phyloP scores from a whole-genome alignment of 2,797 vertebrate species.

The Neosilurus mollespiculum region DNA sequence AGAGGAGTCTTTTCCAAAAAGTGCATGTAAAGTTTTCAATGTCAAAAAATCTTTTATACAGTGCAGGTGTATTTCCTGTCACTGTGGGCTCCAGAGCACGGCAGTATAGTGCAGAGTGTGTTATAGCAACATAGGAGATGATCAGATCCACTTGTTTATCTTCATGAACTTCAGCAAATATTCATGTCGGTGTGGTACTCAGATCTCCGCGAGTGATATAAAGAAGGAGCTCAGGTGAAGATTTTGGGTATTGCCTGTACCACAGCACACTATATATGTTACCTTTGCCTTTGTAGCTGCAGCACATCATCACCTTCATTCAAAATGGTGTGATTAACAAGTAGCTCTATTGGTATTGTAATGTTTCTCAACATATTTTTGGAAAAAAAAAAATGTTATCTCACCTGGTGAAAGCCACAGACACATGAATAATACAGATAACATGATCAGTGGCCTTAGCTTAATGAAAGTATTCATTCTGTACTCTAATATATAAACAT shows the following conservation, averaged over 20 bases:
- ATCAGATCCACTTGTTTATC: not conserved
- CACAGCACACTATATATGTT: not conserved
- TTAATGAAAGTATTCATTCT: not conserved
- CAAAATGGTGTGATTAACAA: too few species aligned
- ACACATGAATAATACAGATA: not conserved
- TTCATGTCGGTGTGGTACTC: too few species aligned
- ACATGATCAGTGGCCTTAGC: not conserved
- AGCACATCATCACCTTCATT: slow-evolving; percentile 14
- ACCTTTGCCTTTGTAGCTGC: slow-evolving; percentile 28
- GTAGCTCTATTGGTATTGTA: slow-evolving; percentile 8
- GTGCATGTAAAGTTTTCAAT: too few species aligned
- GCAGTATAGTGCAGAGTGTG: slow-evolving; percentile 6
- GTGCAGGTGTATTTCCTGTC: too few species aligned
- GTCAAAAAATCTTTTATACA: too few species aligned
- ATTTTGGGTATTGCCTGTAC: slow-evolving; percentile 40
- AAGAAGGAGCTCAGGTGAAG: slow-evolving; percentile 32
- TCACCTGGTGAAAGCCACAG: slow-evolving; percentile 2
- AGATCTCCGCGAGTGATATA: not conserved
- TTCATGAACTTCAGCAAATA: too few species aligned
- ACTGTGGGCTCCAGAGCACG: too few species aligned
- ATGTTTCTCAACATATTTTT: not conserved
- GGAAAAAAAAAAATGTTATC: not conserved
- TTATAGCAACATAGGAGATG: not conserved
- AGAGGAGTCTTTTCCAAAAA: too few species aligned
- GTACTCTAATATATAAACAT: too few species aligned